Evolutionary conservation across 2,888 invertebrate species (phyloP).

Genomic region (Caenorhabditis parvicauda): DNA sequence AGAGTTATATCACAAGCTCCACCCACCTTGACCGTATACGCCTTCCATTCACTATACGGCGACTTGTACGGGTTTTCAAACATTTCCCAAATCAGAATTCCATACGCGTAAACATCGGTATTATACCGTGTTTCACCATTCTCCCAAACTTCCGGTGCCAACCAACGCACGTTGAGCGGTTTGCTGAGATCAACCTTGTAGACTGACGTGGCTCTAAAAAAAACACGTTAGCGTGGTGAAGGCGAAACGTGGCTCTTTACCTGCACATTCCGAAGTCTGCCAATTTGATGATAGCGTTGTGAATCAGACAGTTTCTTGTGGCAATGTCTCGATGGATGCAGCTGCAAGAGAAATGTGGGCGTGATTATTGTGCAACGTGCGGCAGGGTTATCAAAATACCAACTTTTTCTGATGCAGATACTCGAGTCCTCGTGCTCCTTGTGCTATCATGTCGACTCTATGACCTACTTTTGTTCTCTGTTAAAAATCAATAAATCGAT

Average conservation of each 20-base stretch:
- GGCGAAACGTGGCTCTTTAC: background rate
- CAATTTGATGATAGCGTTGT: conserved; percentile 40
- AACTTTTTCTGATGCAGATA: conserved; percentile 49
- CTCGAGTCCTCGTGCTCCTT: conserved; percentile 39
- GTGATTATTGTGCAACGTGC: background rate
- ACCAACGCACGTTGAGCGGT: conserved; percentile 53
- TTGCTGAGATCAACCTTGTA: conserved; percentile 47
- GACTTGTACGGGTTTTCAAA: conserved; percentile 47
- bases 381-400: too few species aligned
- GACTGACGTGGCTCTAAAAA: conserved; percentile 20
- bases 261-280: conserved; percentile 57
- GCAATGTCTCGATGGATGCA: conserved; percentile 56
- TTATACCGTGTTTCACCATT: conserved; percentile 49
- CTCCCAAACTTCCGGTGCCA: conserved; percentile 54
- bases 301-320: conserved; percentile 49
- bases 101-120: conserved; percentile 54
- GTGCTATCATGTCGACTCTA: conserved; percentile 2
- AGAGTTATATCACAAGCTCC: background rate
- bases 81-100: conserved; percentile 51
- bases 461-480: conserved; percentile 2
- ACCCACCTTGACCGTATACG: conserved; percentile 42
- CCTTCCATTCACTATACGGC: conserved; percentile 48
- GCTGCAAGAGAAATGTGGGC: conserved; percentile 6
- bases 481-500: background rate
- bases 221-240: background rate